Evolutionary conservation across 2,113 vertebrate genomes (phyloP), one percentile per base, ranked within the genome.

Genomic region (Cynocephalus volans): DNA sequence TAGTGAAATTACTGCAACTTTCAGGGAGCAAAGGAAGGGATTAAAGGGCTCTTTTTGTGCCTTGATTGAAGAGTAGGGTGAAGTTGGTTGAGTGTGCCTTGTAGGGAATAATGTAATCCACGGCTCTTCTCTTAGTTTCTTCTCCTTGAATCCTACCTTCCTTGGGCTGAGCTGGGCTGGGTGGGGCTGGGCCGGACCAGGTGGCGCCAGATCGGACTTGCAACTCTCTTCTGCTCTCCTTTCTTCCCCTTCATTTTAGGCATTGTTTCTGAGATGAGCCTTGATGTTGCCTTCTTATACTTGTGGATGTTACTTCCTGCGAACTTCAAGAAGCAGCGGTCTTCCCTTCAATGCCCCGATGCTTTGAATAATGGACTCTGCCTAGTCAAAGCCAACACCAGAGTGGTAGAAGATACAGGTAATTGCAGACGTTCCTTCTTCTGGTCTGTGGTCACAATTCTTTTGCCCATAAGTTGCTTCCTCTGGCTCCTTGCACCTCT

Each of bases 261-360:
- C 3, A 41, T 41, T 41, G 41, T 41, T 41, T 41, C 41, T 41
- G 41, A 41, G 41, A 41, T 41, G 41, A 41, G 41, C 41, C 41
- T 41, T 41, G 41, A 41, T 41, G 41, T 41, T 41, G 41, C 41
- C 3, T 41, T 41, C 41, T 41, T 3, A 41, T 41, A 41, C 41
- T 41, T 4, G 41, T 41, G 28, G 41, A 41, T 41, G 88, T 97
- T 96, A 88, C 41, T n/a, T 93, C 28, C 36, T 92, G 36, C 70
- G 13, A 41, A 41, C 41, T 41, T 41, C 41, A 41, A 41, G 41
- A 41, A 41, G 41, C 41, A 41, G 41, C 3, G 41, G 60, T 6
- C 60, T 96, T 91, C 80, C 91, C n/a, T 87, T 64, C 89, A 72
- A 10, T 64, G 70, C 10, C 41, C 41, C 41, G 41, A 41, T 41